Base-by-base conservation (phyloP, 2,797 vertebrate species). In the Pyrrhura leucotis region DNA sequence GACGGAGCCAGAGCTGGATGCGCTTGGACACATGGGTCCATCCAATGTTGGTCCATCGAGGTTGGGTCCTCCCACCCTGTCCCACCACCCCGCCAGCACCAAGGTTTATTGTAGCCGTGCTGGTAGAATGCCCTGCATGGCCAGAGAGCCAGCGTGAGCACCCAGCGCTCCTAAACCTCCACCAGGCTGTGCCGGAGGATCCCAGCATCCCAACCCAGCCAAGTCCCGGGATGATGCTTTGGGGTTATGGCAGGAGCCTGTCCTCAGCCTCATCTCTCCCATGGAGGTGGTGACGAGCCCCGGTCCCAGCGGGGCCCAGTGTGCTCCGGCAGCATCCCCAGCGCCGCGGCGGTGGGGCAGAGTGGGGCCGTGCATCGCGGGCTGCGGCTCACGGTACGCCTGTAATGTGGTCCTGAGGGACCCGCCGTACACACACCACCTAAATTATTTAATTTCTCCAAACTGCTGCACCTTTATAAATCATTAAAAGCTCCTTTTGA, bases 381-480 rank as follows among this genome's bases (percentile, higher is more conserved):
- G 65, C 56, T 50, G 78, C 61, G 58, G 91, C 95, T 90, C 69
- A 48, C 4, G 14, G 74, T 56, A 86, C 77, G 80, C 65, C 86
- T 51, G 89, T 78, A 86, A 89, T 74, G 92, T 1, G 72, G 93
- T 87, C 96, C 95, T 67, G 88, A 48, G 97, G 97, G 96, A 93
- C 88, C 83, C 31, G 37, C 68, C 90, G 62, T 91, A 95, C 96
- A 95, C 96, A 95, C 95, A 79, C 89, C 96, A 97, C 97, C 96
- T 98, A 97, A 98, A 98, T 98, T 98, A 98, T 98, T 98, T 97
- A 97, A 98, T 98, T 98, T 98, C 97, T 97, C 96, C 97, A 98
- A 98, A 98, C 98, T 97, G 97, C 97, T 94, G 98, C 98, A 98
- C 95, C 96, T 97, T 97, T 97, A 98, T 98, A 97, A 98, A 98